phyloP scores from a whole-genome alignment of 2,888 invertebrate genomes.

The Nebria salina region DNA sequence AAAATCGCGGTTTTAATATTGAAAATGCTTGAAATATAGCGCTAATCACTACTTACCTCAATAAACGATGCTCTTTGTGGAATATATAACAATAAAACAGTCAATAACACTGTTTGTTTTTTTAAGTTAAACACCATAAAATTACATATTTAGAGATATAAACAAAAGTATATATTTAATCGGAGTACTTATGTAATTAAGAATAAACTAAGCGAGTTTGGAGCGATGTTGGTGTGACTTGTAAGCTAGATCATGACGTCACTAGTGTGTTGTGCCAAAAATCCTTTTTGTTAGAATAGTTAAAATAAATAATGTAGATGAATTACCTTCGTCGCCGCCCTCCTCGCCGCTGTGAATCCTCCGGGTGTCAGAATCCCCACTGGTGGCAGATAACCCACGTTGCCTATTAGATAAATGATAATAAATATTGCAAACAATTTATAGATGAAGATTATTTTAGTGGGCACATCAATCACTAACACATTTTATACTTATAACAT shows the following conservation, averaged over 20 bases:
- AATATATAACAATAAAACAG: too few relatives aligned
- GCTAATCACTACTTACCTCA: too few relatives aligned
- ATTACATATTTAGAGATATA: too few relatives aligned
- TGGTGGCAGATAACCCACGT: slow-evolving; percentile 65
- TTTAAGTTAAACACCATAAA: too few relatives aligned
- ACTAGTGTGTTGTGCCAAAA: too few relatives aligned
- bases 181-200: background rate
- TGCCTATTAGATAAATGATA: slow-evolving; percentile 62
- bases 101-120: too few relatives aligned
- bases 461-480: background rate
- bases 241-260: too few relatives aligned
- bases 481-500: background rate
- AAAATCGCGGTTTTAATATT: too few relatives aligned
- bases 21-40: too few relatives aligned
- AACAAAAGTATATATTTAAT: too few relatives aligned
- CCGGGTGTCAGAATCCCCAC: slow-evolving; percentile 71
- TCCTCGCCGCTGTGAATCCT: slow-evolving; percentile 76
- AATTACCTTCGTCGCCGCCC: slow-evolving; percentile 63
- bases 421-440: background rate
- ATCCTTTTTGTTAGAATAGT: background rate
- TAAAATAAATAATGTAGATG: background rate
- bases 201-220: background rate
- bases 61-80: too few relatives aligned
- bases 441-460: slow-evolving; percentile 8
- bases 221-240: too few relatives aligned